Conservation (phyloP, 2,797 vertebrate species). For the Diglossa cyanea region DNA sequence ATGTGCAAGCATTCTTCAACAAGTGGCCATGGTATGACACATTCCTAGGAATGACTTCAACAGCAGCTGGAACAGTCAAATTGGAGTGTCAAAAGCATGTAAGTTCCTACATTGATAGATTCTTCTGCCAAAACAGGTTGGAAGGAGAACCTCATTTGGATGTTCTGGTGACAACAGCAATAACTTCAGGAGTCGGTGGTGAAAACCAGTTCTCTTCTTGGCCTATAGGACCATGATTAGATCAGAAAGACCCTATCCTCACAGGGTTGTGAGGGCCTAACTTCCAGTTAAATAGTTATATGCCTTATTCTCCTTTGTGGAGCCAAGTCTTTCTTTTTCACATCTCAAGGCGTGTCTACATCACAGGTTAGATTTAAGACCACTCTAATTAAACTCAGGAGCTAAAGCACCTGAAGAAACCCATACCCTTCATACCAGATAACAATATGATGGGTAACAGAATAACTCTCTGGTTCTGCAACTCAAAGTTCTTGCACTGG, state of each 20-base stretch:
- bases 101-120: neutral
- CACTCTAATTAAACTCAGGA: neutral
- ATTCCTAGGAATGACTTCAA: neutral
- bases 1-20: neutral
- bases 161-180: neutral
- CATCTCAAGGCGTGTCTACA: neutral
- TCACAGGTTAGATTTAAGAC: neutral
- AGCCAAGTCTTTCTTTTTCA: neutral
- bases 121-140: neutral
- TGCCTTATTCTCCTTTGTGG: neutral
- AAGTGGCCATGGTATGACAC: neutral
- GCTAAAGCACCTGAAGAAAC: neutral
- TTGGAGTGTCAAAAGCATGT: neutral
- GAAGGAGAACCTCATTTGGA: neutral
- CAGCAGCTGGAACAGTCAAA: neutral
- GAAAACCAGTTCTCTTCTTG: neutral
- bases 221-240: neutral
- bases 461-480: neutral
- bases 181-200: rapidly evolving
- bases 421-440: neutral
- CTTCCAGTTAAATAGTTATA: neutral
- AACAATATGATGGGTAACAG: neutral
- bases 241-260: neutral
- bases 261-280: neutral
- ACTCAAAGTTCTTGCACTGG: neutral